A percentile compares a stretch with the other conserved stretches of the same genome.
Conservation (phyloP, 2,113 vertebrate species). For the Mobula hypostoma region DNA sequence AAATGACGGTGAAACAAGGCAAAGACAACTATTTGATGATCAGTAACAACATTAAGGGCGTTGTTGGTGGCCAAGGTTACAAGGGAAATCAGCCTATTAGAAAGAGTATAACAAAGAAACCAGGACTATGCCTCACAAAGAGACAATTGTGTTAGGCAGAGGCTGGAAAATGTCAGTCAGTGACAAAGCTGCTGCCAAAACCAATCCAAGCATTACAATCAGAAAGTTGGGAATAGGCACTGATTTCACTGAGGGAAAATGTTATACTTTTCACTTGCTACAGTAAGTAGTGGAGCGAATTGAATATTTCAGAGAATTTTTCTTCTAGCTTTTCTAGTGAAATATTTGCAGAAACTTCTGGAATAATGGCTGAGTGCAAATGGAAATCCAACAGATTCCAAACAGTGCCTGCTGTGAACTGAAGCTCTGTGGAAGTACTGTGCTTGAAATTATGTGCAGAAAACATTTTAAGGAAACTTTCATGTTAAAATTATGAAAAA, state of each 20-base stretch:
- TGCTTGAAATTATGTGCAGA: neutral
- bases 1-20: neutral
- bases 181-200: neutral
- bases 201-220: neutral
- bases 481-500: too few species aligned
- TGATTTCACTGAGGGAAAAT: neutral
- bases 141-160: neutral
- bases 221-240: neutral
- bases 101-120: neutral
- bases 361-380: neutral
- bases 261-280: neutral
- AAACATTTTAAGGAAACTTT: neutral
- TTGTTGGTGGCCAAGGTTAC: neutral
- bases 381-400: neutral
- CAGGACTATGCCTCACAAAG: neutral
- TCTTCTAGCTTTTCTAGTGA: neutral
- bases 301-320: neutral
- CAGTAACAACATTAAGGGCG: neutral
- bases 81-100: neutral
- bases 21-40: neutral
- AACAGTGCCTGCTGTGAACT: too few species aligned
- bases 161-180: neutral
- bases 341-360: neutral
- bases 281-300: neutral
- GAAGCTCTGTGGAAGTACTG: neutral